A percentile compares a stretch with the other conserved stretches of the same genome.
These are phyloP conservation scores for Hirtodrosophila alboralis DNA, from an alignment of 2,888 invertebrate species.

Conservation along the genomic window DNA sequence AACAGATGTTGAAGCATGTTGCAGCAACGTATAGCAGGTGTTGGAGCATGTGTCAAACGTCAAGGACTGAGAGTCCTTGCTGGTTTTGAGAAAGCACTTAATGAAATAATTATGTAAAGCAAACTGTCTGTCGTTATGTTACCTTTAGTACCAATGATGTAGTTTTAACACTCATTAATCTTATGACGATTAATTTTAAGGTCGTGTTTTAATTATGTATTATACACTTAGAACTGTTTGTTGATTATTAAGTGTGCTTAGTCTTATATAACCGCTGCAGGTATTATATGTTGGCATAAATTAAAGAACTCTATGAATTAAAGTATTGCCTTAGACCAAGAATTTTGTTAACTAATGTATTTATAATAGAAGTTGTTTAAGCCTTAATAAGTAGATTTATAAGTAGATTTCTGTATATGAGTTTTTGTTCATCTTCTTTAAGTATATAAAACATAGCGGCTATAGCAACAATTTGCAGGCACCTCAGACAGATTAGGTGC, in stretches of 20 bases:
- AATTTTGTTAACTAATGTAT: no score
- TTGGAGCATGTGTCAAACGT: no score
- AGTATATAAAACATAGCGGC: slow-evolving; percentile 38
- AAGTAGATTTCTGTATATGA: no score
- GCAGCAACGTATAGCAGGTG: not conserved
- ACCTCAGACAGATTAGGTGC: slow-evolving; percentile 18
- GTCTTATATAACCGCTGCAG: no score
- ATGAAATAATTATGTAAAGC: slow-evolving; percentile 75
- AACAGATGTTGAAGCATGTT: no score
- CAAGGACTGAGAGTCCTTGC: not conserved
- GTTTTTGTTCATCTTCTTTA: not conserved
- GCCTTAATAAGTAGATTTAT: no score
- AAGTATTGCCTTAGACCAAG: no score
- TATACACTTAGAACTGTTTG: slow-evolving; percentile 14
- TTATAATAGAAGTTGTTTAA: no score
- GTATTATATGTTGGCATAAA: no score
- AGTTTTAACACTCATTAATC: slow-evolving; percentile 69
- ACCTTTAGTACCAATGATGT: slow-evolving; percentile 53
- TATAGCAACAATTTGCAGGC: slow-evolving; percentile 16
- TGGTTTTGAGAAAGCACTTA: slow-evolving; percentile 57
- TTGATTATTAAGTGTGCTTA: no score
- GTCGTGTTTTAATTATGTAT: slow-evolving; percentile 36
- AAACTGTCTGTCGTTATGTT: slow-evolving; percentile 45
- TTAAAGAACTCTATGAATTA: no score
- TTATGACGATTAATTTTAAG: slow-evolving; percentile 41